phyloP scores from a whole-genome alignment of 2,888 invertebrate genomes.

The Xestobium rufovillosum region DNA sequence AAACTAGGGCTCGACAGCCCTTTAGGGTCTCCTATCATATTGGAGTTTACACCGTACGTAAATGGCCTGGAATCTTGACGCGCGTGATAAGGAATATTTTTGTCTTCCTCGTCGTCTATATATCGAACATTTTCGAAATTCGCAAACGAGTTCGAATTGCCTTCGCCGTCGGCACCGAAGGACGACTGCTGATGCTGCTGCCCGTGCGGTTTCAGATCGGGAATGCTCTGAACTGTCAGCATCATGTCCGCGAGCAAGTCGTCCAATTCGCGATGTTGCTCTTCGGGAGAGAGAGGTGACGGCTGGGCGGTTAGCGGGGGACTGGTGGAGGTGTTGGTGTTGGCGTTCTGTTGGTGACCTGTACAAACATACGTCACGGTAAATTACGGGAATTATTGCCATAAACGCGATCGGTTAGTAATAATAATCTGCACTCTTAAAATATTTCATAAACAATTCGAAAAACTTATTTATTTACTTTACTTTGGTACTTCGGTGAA shows the following conservation, averaged over 20 bases:
- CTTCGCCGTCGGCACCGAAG: slow-evolving; percentile 35
- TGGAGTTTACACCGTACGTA: slow-evolving; percentile 64
- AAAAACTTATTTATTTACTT: too few relatives aligned
- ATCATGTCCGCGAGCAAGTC: slow-evolving; percentile 80
- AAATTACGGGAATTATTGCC: neutral
- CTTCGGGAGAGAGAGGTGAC: slow-evolving; percentile 45
- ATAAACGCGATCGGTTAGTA: too few relatives aligned
- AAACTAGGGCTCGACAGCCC: slow-evolving; percentile 77
- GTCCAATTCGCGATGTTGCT: slow-evolving; percentile 67
- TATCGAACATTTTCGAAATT: slow-evolving; percentile 40
- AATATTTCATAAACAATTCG: too few relatives aligned
- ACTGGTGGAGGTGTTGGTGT: slow-evolving; percentile 43
- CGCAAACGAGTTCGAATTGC: too few relatives aligned
- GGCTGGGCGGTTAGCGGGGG: slow-evolving; percentile 42
- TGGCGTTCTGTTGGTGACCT: slow-evolving; percentile 44
- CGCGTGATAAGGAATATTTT: slow-evolving; percentile 84
- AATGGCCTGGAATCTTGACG: slow-evolving; percentile 83
- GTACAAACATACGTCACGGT: too few relatives aligned
- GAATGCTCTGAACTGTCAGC: slow-evolving; percentile 78
- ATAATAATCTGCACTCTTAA: too few relatives aligned
- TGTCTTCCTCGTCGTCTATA: slow-evolving; percentile 44
- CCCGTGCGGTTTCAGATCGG: slow-evolving; percentile 45
- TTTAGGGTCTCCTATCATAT: slow-evolving; percentile 39
- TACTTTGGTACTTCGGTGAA: too few relatives aligned
- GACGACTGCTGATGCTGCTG: slow-evolving; percentile 22